A percentile compares a stretch with the other conserved stretches of the same genome.
Conservation (phyloP, 37 sponge, comb jelly and placozoan species). For the Agelas oroides region DNA sequence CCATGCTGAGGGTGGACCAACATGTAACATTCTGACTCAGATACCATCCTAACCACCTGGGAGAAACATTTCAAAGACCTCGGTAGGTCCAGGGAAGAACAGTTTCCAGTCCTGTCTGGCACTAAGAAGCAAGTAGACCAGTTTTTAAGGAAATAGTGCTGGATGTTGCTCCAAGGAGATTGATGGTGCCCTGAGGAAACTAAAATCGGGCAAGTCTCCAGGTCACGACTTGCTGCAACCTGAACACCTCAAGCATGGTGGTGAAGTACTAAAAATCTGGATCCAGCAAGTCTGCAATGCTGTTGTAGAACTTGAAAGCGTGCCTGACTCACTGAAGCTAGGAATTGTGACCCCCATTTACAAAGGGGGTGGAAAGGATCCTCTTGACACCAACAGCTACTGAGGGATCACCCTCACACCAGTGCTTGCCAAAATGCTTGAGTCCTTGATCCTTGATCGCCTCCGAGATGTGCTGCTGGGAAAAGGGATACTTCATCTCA, state of each 20-base stretch:
- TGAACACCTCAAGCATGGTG: conserved; percentile 11
- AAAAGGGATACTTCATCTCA: too few relatives aligned
- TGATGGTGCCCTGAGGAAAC: not conserved
- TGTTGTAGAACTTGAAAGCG: not conserved
- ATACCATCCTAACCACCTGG: conserved; percentile 14
- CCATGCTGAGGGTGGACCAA: not conserved
- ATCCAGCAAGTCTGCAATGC: not conserved
- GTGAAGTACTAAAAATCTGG: too few relatives aligned
- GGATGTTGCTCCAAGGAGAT: conserved; percentile 16
- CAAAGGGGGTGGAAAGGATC: not conserved
- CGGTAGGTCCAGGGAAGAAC: too few relatives aligned
- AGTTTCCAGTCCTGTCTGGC: not conserved
- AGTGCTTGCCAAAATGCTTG: not conserved
- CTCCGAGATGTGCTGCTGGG: too few relatives aligned
- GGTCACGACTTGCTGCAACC: conserved; percentile 3
- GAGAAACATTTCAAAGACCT: not conserved
- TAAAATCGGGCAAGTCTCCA: conserved; percentile 11
- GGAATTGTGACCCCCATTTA: not conserved
- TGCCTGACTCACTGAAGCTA: conserved; percentile 4
- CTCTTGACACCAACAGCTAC: not conserved
- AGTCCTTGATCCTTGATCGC: not conserved
- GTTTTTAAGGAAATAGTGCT: not conserved
- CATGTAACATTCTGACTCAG: not conserved
- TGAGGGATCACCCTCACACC: conserved; percentile 20
- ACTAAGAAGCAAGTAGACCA: not conserved